These are phyloP conservation scores for Tokudaia tokunoshimensis DNA, from an alignment of 2,797 vertebrate species.

Conservation along the genomic window DNA sequence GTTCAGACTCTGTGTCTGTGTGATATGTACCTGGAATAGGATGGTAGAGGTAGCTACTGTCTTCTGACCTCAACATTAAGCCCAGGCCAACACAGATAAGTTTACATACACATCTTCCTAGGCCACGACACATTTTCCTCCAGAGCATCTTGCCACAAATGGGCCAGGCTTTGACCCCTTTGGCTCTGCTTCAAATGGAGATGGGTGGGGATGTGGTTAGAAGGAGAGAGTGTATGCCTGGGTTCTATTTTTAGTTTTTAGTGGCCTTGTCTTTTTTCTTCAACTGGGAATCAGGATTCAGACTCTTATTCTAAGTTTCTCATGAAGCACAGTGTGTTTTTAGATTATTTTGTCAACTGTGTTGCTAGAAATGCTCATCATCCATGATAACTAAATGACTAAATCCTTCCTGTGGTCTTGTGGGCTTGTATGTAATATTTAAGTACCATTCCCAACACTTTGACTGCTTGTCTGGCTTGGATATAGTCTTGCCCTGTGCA, in stretches of 20 bases:
- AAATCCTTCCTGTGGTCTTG: not conserved
- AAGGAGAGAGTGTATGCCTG: not conserved
- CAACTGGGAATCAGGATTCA: not conserved
- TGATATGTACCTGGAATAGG: not conserved
- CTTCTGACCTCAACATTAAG: not conserved
- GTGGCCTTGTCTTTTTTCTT: not conserved
- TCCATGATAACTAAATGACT: not conserved
- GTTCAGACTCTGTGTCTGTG: conserved; percentile 30
- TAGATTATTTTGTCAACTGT: not conserved
- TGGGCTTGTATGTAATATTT: not conserved
- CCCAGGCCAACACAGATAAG: not conserved
- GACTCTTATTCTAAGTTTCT: conserved; percentile 6
- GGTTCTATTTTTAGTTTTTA: not conserved
- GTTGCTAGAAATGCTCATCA: conserved; percentile 10
- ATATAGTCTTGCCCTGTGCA: not conserved
- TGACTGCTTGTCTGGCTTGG: not conserved
- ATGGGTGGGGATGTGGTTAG: not conserved
- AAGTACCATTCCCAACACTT: not conserved
- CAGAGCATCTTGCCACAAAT: not conserved
- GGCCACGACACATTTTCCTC: not conserved
- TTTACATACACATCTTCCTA: not conserved
- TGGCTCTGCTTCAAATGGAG: not conserved
- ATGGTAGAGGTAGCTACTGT: not conserved
- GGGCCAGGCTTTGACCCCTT: not conserved
- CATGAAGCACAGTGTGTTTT: not conserved